Conservation (phyloP, 2,113 vertebrate species). For the Aldabrachelys gigantea region DNA sequence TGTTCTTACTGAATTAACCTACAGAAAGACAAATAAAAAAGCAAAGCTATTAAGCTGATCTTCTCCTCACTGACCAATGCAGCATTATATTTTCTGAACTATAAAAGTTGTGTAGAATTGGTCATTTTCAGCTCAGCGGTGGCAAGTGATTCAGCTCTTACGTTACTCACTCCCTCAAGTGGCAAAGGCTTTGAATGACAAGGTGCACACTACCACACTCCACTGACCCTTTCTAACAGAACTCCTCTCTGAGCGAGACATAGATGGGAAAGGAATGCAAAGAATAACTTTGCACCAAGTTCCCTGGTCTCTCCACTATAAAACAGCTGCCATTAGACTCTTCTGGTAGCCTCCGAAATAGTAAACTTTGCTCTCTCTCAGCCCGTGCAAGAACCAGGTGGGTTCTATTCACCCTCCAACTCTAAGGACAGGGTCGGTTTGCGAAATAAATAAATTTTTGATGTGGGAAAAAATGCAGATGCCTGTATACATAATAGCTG, state of each 20-base stretch:
- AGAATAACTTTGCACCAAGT: neutral
- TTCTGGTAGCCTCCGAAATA: neutral
- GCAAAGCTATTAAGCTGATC: slow-evolving; percentile 6
- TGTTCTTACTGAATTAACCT: slow-evolving; percentile 75
- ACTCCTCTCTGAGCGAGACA: neutral
- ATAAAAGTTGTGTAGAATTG: neutral
- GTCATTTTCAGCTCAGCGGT: neutral
- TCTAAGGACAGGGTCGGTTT: neutral
- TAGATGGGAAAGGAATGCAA: neutral
- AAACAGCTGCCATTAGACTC: neutral
- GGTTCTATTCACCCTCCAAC: neutral
- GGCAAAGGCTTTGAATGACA: neutral
- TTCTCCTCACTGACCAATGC: neutral
- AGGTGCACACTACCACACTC: neutral
- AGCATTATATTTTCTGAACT: neutral
- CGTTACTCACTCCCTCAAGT: neutral
- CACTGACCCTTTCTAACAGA: neutral
- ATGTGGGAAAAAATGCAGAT: neutral
- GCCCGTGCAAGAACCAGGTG: neutral
- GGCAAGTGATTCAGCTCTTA: neutral
- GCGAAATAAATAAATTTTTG: neutral
- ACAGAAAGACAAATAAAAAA: slow-evolving; percentile 66
- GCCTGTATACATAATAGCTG: neutral
- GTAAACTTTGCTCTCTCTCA: neutral
- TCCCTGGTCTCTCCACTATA: neutral